phyloP scores from a whole-genome alignment of 2,797 vertebrate species.

The Cyprinodon diabolis region DNA sequence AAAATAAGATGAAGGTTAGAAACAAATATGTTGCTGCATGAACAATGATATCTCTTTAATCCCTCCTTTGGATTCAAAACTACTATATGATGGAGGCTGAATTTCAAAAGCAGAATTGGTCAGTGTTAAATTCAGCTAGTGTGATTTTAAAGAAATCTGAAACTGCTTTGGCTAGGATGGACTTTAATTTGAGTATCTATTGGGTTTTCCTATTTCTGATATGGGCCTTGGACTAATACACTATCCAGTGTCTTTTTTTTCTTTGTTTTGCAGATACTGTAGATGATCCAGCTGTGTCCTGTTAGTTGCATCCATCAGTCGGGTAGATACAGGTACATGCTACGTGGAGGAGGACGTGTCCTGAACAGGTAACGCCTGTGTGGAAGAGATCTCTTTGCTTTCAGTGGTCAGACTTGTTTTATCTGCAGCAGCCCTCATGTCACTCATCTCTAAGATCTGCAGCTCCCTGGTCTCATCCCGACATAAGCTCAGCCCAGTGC shows the following conservation, averaged over 20 bases:
- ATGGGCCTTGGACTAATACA: not conserved
- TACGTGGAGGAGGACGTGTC: conserved; percentile 21
- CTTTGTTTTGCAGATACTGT: not conserved
- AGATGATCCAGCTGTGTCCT: not conserved
- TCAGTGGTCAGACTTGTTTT: conserved; percentile 40
- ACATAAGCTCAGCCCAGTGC: not conserved
- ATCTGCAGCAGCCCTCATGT: conserved; percentile 60
- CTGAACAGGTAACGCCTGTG: conserved; percentile 65
- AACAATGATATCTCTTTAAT: not conserved
- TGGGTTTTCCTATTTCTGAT: too few relatives aligned
- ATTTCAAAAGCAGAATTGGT: not conserved
- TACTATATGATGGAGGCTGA: not conserved
- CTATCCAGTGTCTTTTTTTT: not conserved
- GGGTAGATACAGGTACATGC: not conserved
- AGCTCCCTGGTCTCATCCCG: conserved; percentile 65
- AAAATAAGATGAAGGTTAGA: not conserved
- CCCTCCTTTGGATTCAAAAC: not conserved
- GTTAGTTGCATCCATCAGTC: conserved; percentile 2
- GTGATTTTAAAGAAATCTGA: not conserved
- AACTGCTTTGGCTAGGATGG: not conserved
- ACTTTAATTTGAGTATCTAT: too few relatives aligned
- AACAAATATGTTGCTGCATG: not conserved
- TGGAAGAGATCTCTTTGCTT: conserved; percentile 31
- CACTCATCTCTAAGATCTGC: conserved; percentile 20
- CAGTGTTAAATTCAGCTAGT: not conserved